A percentile compares a stretch with the other conserved stretches of the same genome.
phyloP scores from a whole-genome alignment of 2,888 invertebrate genomes.

The Brachylomia viminalis region DNA sequence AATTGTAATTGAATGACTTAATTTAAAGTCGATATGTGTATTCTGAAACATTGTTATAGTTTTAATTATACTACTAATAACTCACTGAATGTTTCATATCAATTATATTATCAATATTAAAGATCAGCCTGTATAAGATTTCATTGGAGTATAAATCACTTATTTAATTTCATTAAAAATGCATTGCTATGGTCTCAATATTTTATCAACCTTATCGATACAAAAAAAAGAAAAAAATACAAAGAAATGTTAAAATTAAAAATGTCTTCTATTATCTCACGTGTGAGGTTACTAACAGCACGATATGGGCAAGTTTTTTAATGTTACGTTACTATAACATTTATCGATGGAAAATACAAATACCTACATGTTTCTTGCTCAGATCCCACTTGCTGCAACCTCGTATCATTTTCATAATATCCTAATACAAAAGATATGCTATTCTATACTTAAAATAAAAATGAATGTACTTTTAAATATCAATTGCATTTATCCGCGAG shows the following conservation, averaged over 20 bases:
- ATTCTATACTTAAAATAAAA: constrained; percentile 60
- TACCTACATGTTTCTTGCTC: constrained; percentile 42
- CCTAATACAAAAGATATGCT: constrained; percentile 56
- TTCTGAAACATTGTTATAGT: constrained; percentile 61
- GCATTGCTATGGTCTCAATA: constrained; percentile 45
- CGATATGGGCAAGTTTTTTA: constrained; percentile 51
- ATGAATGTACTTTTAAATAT: constrained; percentile 66
- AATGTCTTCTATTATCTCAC: constrained; percentile 61
- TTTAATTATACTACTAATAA: constrained; percentile 54
- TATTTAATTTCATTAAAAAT: constrained; percentile 42
- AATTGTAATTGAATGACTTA: constrained; percentile 59
- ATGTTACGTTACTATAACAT: constrained; percentile 25
- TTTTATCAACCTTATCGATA: constrained; percentile 53
- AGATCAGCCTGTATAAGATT: constrained; percentile 36
- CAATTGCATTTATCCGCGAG: constrained; percentile 64
- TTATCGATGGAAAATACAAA: constrained; percentile 32
- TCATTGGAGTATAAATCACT: constrained; percentile 42
- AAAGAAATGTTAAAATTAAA: constrained; percentile 51
- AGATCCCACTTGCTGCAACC: constrained; percentile 41
- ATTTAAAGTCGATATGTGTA: constrained; percentile 66
- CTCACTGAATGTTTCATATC: constrained; percentile 59
- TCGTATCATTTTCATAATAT: constrained; percentile 43
- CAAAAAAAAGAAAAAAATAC: constrained; percentile 43
- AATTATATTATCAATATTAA: constrained; percentile 37
- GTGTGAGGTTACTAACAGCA: constrained; percentile 33